phyloP scores from a whole-genome alignment of 2,113 vertebrate species.

The Passer montanus region DNA sequence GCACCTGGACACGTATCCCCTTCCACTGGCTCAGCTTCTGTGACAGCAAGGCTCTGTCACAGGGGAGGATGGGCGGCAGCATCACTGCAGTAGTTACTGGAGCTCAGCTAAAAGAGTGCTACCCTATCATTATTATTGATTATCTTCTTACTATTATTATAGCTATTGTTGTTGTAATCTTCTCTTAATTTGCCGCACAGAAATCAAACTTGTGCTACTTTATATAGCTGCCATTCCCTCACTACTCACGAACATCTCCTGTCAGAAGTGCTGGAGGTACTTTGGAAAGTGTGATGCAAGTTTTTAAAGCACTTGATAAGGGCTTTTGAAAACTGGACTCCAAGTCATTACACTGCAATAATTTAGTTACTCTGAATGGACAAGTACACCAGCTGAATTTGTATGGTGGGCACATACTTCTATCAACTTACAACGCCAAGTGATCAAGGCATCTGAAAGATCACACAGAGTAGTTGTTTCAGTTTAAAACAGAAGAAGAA shows the following conservation, averaged over 20 bases:
- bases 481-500: not conserved
- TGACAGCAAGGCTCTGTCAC: not conserved
- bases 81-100: not conserved
- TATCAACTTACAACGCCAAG: not conserved
- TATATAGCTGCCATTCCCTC: not conserved
- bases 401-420: not conserved
- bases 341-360: not conserved
- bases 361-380: not conserved
- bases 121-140: not conserved
- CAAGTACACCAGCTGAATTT: not conserved
- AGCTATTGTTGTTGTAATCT: not conserved
- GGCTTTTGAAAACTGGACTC: not conserved
- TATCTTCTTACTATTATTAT: not conserved
- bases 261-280: not conserved
- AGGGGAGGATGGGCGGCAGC: constrained; percentile 35
- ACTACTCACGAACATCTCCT: not conserved
- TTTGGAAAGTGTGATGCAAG: not conserved
- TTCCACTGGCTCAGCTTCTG: not conserved
- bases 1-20: rapidly evolving
- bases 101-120: not conserved
- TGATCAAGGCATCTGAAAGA: not conserved
- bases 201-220: not conserved
- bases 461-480: not conserved
- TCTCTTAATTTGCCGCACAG: not conserved
- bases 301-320: not conserved